A percentile compares a stretch with the other conserved stretches of the same genome.
phyloP scores from a whole-genome alignment of 2,113 vertebrate species.

The Dolichotis patagonum region DNA sequence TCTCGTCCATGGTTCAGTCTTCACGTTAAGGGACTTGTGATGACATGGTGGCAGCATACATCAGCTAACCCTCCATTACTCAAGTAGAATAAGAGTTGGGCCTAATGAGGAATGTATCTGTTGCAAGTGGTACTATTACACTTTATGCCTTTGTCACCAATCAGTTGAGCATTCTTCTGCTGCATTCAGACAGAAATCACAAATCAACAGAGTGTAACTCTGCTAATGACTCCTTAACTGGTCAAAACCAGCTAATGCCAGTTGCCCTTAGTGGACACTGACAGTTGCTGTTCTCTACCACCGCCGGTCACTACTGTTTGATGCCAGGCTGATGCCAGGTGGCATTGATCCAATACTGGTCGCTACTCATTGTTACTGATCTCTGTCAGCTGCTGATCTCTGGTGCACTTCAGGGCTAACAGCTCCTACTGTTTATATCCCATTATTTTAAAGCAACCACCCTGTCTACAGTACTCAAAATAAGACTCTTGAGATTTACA shows the following conservation, averaged over 20 bases:
- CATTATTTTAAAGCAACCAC: neutral
- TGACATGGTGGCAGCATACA: neutral
- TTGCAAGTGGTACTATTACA: neutral
- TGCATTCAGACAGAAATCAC: neutral
- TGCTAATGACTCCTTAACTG: neutral
- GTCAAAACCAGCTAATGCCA: neutral
- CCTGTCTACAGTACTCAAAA: neutral
- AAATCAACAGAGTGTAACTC: neutral
- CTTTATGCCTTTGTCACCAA: neutral
- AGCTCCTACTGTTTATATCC: neutral
- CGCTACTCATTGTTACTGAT: neutral
- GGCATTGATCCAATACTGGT: neutral
- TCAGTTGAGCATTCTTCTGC: neutral
- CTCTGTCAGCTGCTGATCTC: neutral
- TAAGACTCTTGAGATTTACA: neutral
- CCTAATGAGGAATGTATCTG: neutral
- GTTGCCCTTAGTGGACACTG: neutral
- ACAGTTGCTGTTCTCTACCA: neutral
- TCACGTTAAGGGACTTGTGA: neutral
- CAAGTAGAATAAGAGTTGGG: neutral
- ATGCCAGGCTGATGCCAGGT: neutral
- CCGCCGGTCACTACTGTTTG: neutral
- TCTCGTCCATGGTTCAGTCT: neutral
- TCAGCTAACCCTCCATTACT: neutral
- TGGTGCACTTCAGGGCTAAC: neutral